Evolutionary conservation across 2,113 vertebrate species (phyloP).

Genomic region (Bubo blakistoni): DNA sequence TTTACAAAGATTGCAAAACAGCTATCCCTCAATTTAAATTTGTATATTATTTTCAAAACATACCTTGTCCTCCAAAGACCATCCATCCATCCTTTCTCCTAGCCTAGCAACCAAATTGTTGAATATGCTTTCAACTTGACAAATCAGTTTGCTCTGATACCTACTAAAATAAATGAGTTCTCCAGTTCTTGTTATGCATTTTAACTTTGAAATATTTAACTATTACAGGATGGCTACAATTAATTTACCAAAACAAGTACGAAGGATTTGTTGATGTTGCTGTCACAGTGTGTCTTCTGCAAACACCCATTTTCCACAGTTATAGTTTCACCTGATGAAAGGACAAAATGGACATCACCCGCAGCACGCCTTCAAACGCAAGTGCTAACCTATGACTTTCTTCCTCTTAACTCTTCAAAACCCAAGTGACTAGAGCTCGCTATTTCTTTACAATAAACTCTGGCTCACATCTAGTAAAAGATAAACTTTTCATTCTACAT

Average conservation of each 20-base stretch:
- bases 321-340: not conserved
- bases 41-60: not conserved
- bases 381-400: not conserved
- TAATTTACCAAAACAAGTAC: not conserved
- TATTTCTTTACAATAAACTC: not conserved
- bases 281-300: not conserved
- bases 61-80: not conserved
- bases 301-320: not conserved
- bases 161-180: not conserved
- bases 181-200: not conserved
- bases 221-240: not conserved
- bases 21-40: not conserved
- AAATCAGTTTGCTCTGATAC: not conserved
- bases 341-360: rapidly evolving
- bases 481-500: not conserved
- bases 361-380: rapidly evolving
- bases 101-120: not conserved
- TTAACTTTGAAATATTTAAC: not conserved
- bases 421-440: not conserved
- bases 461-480: not conserved
- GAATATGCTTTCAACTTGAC: not conserved
- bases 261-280: not conserved
- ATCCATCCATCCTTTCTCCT: not conserved
- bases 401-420: too few relatives aligned
- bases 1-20: not conserved